These are phyloP conservation scores for Eumaeus atala DNA, from an alignment of 1,140 invertebrate species.

Conservation along the genomic window DNA sequence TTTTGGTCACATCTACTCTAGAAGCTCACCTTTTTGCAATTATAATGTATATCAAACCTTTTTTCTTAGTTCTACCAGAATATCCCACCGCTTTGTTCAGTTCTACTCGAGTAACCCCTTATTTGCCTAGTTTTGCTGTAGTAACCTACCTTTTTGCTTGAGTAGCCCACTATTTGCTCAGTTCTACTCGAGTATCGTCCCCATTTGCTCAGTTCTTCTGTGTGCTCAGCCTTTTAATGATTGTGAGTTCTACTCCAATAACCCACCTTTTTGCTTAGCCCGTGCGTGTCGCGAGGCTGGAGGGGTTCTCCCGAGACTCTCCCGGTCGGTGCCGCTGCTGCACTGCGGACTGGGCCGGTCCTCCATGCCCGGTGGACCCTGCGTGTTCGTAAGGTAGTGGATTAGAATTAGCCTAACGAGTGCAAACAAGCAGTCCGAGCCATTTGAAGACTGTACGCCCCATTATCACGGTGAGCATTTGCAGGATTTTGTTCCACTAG, in stretches of 20 bases:
- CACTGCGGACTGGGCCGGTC: constrained; percentile 33
- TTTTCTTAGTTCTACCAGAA: not conserved
- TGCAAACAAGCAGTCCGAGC: too few species aligned
- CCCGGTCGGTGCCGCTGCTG: constrained; percentile 59
- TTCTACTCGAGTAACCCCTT: not conserved
- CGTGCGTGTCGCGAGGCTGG: constrained; percentile 42
- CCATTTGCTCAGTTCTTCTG: constrained; percentile 32
- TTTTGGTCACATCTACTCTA: too few species aligned
- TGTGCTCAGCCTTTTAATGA: not conserved
- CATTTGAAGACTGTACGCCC: too few species aligned
- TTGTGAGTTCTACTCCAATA: not conserved
- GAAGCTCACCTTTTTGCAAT: constrained; percentile 2
- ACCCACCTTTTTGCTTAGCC: constrained; percentile 52
- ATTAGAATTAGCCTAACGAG: too few species aligned
- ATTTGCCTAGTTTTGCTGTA: not conserved
- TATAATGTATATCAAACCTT: not conserved
- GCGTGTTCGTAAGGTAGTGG: not conserved
- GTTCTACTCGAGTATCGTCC: constrained; percentile 22
- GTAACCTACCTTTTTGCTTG: not conserved
- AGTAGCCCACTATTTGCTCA: too few species aligned
- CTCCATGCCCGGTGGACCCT: constrained; percentile 43
- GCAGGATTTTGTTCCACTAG: too few species aligned
- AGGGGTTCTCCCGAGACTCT: constrained; percentile 55
- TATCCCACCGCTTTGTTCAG: not conserved
- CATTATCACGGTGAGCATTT: too few species aligned